phyloP scores from a whole-genome alignment of 2,113 vertebrate species.

The Fukomys damarensis region DNA sequence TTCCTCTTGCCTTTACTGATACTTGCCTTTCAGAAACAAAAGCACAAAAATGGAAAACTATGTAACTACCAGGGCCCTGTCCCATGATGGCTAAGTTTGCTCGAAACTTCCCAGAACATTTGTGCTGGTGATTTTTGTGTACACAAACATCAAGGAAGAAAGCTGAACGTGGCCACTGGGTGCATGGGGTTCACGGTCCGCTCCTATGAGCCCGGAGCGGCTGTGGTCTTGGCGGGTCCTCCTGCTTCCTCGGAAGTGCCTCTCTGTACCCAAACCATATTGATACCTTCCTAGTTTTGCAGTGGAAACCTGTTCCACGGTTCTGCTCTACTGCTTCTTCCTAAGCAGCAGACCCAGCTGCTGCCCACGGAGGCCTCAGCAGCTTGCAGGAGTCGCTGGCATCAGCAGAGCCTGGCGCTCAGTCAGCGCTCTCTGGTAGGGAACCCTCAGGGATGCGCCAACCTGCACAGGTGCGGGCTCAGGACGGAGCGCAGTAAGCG shows the following conservation, averaged over 20 bases:
- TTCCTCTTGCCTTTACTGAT: no score
- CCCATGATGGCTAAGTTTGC: accelerated
- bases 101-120: neutral
- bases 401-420: neutral
- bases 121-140: neutral
- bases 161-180: neutral
- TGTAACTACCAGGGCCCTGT: accelerated
- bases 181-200: neutral
- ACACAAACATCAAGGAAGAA: neutral
- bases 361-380: neutral
- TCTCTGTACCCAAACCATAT: neutral
- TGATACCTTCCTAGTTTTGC: no score
- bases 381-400: neutral
- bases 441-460: neutral
- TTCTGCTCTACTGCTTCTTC: neutral
- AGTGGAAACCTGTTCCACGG: accelerated
- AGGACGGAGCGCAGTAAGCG: neutral
- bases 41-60: neutral
- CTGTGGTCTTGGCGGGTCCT: accelerated
- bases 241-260: neutral
- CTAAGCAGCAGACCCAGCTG: neutral
- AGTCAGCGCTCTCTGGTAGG: neutral
- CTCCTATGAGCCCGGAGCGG: accelerated
- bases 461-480: neutral
- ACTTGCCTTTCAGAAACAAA: no score